Base-by-base conservation (phyloP, 2,888 invertebrate genomes). In the Hecatera dysodea region DNA sequence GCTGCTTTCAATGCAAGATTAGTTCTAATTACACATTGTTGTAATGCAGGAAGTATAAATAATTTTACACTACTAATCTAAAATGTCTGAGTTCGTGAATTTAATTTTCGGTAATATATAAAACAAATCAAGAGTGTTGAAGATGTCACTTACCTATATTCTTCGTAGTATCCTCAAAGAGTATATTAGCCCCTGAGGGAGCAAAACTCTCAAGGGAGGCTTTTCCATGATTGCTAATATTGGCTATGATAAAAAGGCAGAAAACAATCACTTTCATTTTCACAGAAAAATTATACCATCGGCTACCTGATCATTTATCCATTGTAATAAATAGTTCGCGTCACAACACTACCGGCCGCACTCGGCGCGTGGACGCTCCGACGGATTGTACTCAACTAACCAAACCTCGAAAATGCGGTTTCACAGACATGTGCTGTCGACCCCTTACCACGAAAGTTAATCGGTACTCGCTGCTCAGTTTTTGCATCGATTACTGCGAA, bases 141-240 rank as follows among this genome's bases (percentile, higher is more conserved):
- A 50, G 15, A 15, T 24, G 1, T 12, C 12, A 22, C 87, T 86
- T 85, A 95, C 95, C 94, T 84, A 91, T 89, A 85, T 88, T 92
- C 84, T 90, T 93, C 0, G 93, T 93, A 8, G 90, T 90, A 80
- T 95, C 95, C 67, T 93, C 91, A 50, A 94, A 87, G 24, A 94
- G 88, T 63, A 92, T 81, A 80, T 91, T 93, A 12, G 89, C 80
- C 42, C 87, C 90, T 11, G 88, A 85, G 0, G 94, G 93, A 15
- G 90, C 84, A 71, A 93, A 92, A 83, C 92, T 94, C 70, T 95
- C 95, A 80, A 95, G 75, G 0, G 95, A 95, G 2, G 95, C 95
- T 83, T 93, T 95, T 17, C 95, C 92, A 88, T 94, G 93, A 80
- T 92, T 87, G 72, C 93, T 95, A 1, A 95, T 90, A 84, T 94